Evolutionary conservation across 2,888 invertebrate genomes (phyloP), one percentile per base, ranked within the genome.

Genomic region (Drosophila incognita): DNA sequence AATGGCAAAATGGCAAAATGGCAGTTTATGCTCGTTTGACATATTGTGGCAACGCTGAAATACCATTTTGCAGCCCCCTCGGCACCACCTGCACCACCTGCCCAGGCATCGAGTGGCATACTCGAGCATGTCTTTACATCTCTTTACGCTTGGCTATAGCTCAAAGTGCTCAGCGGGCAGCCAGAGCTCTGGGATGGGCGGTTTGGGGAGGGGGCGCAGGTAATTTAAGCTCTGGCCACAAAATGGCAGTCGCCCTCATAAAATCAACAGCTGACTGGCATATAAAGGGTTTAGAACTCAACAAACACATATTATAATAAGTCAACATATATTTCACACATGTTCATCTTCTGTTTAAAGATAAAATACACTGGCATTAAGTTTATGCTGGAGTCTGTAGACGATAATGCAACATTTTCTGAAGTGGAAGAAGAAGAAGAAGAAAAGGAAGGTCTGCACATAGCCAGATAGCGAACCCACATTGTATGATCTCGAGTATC

Each of bases 71-170:
- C 63, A 46, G 7, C 18, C 35, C 51, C 24, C 48, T 48, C 58
- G n/a, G 13, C 54, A 33, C 36, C 31, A 13, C 11, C 24, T 8
- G 62, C 81, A 48, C 58, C 56, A 63, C 70, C 83, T 83, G 79
- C 71, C 70, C 65, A 33, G 63, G 61, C 90, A 86, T 87, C 84
- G 90, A 87, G 87, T 90, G 78, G 87, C 87, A 78, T 58, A 80
- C 87, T 87, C 72, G 75, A 90, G 80, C 78, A 88, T 87, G 90
- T 87, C 87, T 87, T 87, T 87, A 87, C 87, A 87, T 90, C 87
- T 87, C 76, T 87, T 90, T 83, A 88, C 87, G 87, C 87, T 90
- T 90, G 87, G 74, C 33, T 88, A 75, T 79, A 72, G 62, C 76
- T 79, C 76, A 85, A 85, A 82, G 86, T 81, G 73, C 68, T 33